Evolutionary conservation across 2,797 vertebrate genomes (phyloP), one percentile per base, ranked within the genome.

Genomic region (Peromyscus nudipes): DNA sequence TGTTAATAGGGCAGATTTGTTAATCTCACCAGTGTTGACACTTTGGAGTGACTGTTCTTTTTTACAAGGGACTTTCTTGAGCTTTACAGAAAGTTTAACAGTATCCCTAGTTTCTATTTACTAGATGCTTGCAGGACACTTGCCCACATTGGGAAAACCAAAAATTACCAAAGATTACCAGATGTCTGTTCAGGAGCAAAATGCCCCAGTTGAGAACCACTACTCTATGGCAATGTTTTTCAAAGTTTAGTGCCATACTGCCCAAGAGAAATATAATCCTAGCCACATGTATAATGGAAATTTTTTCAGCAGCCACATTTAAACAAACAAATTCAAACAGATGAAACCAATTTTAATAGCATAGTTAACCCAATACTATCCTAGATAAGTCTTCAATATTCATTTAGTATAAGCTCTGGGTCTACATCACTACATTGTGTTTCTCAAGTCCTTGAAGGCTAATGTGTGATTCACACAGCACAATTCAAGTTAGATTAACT

Each of bases 251-350:
- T 17, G 23, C 12, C 55, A 14, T 34, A 75, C 14, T 91, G 6
- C 71, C 43, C 25, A 31, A 49, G 79, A 77, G 76, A 93, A 95
- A 69, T 75, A 5, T 21, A 87, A 93, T 55, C 16, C 40, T 89
- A 77, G 40, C 49, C 49, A 80, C 23, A 13, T n/a, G 29, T n/a
- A 2, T 13, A 91, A 95, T 91, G 96, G 19, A 34, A 90, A 71
- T 21, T 11, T 17, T 49, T 77, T 95, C 84, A 76, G n/a, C 80
- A 94, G 80, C 65, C 81, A 65, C n/a, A 67, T 90, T 87, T 73
- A 96, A 95, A 92, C 80, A 79, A 91, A n/a, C 21, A 87, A 89
- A 89, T 34, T 37, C 34, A 73, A 93, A 83, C 60, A 95, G 49
- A 46, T 60, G 27, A 85, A 96, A 55, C 69, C 82, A 77, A 90